Conservation (phyloP, 2,888 invertebrate genomes). For the Melanophora roralis region DNA sequence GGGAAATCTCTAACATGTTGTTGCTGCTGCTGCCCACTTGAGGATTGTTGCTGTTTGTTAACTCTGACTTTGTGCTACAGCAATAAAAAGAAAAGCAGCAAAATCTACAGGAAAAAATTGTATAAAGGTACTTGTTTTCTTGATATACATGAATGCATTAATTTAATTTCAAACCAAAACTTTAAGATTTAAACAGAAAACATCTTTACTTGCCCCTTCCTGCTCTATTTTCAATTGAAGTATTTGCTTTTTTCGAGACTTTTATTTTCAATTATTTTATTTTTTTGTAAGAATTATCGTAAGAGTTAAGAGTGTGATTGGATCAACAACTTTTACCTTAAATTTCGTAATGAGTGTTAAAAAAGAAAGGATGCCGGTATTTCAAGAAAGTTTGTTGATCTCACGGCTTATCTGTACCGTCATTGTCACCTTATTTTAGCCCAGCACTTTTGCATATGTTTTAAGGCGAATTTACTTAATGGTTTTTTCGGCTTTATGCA, state of each 20-base stretch:
- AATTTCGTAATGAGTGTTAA: no score
- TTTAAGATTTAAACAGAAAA: constrained; percentile 14
- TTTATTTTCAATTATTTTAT: not conserved
- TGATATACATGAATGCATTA: constrained; percentile 35
- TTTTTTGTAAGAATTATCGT: not conserved
- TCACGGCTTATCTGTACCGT: no score
- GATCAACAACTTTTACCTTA: no score
- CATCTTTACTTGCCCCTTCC: constrained; percentile 36
- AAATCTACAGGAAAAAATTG: constrained; percentile 33
- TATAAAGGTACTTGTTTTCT: constrained; percentile 37
- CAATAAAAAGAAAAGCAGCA: not conserved
- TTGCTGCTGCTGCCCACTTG: constrained; percentile 55
- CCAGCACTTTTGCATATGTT: no score
- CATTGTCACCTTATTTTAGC: no score
- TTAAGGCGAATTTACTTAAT: no score
- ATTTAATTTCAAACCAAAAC: not conserved
- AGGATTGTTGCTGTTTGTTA: constrained; percentile 60
- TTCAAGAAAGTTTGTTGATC: not conserved
- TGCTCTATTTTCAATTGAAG: constrained; percentile 23
- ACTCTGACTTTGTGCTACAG: constrained; percentile 42
- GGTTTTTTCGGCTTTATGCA: no score
- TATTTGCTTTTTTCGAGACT: no score
- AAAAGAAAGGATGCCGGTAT: no score
- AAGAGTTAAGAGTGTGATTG: no score
- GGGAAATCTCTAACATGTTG: constrained; percentile 38